A percentile compares a stretch with the other conserved stretches of the same genome.
Conservation (phyloP, 2,113 vertebrate species). For the Nothocercus nigrocapillus region DNA sequence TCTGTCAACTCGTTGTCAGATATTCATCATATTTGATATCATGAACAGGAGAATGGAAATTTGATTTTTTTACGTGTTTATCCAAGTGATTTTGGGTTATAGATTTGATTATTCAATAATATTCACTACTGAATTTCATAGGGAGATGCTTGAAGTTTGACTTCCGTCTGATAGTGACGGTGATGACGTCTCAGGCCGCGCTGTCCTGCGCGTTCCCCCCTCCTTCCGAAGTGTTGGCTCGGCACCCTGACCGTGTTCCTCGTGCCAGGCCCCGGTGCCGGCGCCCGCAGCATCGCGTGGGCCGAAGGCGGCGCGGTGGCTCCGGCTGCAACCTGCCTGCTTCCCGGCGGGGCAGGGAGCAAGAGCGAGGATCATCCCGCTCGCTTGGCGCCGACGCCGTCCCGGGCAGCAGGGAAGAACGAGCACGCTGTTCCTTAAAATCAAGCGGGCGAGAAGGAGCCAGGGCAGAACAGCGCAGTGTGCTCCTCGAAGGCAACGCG, state of each 20-base stretch:
- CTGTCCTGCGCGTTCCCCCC: background rate
- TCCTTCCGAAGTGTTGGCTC: background rate
- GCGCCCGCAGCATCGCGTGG: background rate
- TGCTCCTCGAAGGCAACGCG: background rate
- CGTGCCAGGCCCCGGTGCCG: background rate
- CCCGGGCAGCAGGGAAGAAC: background rate
- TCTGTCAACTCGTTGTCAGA: fast-evolving
- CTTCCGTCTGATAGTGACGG: background rate
- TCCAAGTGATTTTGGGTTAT: background rate
- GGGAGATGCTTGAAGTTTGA: background rate
- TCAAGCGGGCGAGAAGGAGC: background rate
- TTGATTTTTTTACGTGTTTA: background rate
- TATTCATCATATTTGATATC: background rate
- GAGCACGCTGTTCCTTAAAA: slow-evolving; percentile 50
- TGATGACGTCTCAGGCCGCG: background rate
- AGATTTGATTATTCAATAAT: background rate
- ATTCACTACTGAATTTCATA: background rate
- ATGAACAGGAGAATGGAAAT: background rate
- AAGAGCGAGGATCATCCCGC: slow-evolving; percentile 40
- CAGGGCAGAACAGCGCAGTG: background rate
- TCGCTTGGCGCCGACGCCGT: slow-evolving; percentile 48
- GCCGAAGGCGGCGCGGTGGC: slow-evolving; percentile 28
- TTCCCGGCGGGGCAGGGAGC: slow-evolving; percentile 34
- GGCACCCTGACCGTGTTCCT: background rate
- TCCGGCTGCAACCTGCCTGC: slow-evolving; percentile 22